Percentiles rank a stretch among this genome's conserved stretches.
Conservation (phyloP, 1,140 invertebrate species). For the Macrocentrus cingulum region DNA sequence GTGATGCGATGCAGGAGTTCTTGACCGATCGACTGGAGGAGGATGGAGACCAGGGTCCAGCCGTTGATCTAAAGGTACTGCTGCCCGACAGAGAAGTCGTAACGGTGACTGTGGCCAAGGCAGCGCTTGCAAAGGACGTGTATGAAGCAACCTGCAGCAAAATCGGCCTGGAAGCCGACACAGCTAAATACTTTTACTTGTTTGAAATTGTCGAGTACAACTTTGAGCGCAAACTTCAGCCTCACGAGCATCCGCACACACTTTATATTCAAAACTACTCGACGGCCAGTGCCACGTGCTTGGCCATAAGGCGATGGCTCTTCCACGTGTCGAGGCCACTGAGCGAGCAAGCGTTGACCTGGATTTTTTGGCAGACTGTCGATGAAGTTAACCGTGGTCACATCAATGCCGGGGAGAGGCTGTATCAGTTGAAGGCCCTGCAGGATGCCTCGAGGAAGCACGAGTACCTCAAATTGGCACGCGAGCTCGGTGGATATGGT, state of each 20-base stretch:
- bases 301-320: constrained; percentile 92
- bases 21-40: constrained; percentile 81
- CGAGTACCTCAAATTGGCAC: constrained; percentile 86
- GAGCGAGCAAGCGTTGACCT: constrained; percentile 72
- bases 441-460: constrained; percentile 85
- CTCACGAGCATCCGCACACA: constrained; percentile 94
- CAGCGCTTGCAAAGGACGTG: constrained; percentile 87
- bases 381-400: constrained; percentile 94
- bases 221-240: constrained; percentile 92
- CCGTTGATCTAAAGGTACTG: constrained; percentile 88
- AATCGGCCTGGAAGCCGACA: constrained; percentile 77
- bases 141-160: constrained; percentile 87
- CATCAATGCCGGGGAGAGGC: constrained; percentile 82
- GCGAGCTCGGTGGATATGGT: constrained; percentile 86
- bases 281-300: constrained; percentile 94
- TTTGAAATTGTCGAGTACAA: constrained; percentile 98
- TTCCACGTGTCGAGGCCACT: constrained; percentile 70
- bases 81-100: constrained; percentile 85
- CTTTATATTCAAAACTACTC: constrained; percentile 99
- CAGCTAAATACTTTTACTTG: constrained; percentile 90
- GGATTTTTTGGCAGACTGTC: constrained; percentile 81
- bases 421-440: constrained; percentile 93
- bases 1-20: constrained; percentile 96
- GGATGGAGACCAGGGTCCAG: constrained; percentile 80
- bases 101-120: constrained; percentile 88